Evolutionary conservation across 2,888 invertebrate species (phyloP).

Genomic region (Nemurella pictetii): DNA sequence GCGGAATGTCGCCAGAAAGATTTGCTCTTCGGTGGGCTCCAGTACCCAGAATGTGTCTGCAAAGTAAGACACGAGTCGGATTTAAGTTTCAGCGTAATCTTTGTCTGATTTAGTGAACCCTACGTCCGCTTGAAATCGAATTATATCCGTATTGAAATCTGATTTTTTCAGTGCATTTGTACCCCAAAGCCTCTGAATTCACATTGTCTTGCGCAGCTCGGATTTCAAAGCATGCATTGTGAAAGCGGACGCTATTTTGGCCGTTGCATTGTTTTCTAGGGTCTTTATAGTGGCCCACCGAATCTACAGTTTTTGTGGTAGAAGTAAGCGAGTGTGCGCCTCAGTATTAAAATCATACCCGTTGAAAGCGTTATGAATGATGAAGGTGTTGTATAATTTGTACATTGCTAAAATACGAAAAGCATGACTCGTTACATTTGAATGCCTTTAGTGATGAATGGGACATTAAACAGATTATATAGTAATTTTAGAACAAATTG

Average conservation of each 20-base stretch:
- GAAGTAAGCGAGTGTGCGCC: not conserved
- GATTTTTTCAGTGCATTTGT: no score
- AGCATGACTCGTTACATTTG: not conserved
- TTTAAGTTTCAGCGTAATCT: no score
- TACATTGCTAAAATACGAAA: not conserved
- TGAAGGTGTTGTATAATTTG: not conserved
- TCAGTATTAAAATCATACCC: not conserved
- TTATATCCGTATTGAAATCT: no score
- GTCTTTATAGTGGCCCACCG: no score
- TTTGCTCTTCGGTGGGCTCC: slow-evolving; percentile 74
- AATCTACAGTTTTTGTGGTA: not conserved
- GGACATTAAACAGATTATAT: not conserved
- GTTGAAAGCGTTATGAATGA: not conserved
- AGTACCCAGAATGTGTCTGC: slow-evolving; percentile 74
- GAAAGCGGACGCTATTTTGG: not conserved
- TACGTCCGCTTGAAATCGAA: no score
- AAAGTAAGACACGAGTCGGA: slow-evolving; percentile 47
- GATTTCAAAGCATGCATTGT: not conserved
- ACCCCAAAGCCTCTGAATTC: no score
- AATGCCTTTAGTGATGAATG: not conserved
- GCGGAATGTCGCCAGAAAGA: slow-evolving; percentile 80
- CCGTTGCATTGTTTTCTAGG: not conserved
- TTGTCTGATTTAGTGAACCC: no score
- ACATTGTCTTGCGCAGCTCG: not conserved
- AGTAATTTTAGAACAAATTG: not conserved